A percentile compares a stretch with the other conserved stretches of the same genome.
These are phyloP conservation scores for Epinotia nisella DNA, from an alignment of 2,888 invertebrate genomes.

Conservation along the genomic window DNA sequence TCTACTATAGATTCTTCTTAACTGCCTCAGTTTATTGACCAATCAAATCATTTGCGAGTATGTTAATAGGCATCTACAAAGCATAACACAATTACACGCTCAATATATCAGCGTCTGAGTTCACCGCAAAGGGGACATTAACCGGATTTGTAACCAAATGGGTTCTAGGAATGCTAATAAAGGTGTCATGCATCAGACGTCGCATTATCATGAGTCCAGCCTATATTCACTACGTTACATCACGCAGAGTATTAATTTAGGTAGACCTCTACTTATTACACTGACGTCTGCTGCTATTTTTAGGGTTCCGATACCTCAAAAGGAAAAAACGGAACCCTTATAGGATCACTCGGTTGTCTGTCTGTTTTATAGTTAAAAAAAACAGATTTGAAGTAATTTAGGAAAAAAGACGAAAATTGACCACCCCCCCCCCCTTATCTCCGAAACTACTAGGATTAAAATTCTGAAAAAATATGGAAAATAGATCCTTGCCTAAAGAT, in stretches of 20 bases:
- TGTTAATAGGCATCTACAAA: not conserved
- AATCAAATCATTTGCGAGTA: not conserved
- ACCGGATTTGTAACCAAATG: constrained; percentile 22
- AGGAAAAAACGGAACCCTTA: no score
- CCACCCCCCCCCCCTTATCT: no score
- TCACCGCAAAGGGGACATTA: constrained; percentile 26
- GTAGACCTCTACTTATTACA: not conserved
- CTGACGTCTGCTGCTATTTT: no score
- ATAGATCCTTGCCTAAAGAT: no score
- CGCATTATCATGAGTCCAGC: not conserved
- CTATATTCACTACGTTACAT: not conserved
- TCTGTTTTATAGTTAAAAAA: no score
- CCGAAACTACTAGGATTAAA: no score
- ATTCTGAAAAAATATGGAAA: no score
- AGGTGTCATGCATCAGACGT: constrained; percentile 14
- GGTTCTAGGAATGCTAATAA: constrained; percentile 29
- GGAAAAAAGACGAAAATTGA: no score
- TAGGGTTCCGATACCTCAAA: no score
- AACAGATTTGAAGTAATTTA: no score
- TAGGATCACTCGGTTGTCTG: no score
- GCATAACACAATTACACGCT: not conserved
- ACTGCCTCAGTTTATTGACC: not conserved
- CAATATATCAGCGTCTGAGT: constrained; percentile 23
- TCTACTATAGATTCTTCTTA: no score
- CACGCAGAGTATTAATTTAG: not conserved